Conservation (phyloP, 2,113 vertebrate genomes). For the Daubentonia madagascariensis region DNA sequence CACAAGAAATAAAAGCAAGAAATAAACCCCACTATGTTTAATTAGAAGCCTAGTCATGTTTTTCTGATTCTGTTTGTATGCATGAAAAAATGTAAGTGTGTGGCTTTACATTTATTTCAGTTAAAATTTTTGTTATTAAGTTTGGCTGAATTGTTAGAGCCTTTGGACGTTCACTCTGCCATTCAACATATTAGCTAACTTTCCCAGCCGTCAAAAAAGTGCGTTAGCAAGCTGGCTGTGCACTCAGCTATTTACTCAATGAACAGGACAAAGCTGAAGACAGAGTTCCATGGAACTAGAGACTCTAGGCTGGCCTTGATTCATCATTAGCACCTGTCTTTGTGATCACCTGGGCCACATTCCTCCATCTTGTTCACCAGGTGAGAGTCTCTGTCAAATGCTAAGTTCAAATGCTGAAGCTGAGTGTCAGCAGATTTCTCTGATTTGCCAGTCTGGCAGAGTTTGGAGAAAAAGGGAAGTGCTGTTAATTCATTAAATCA, state of each 20-base stretch:
- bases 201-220: neutral
- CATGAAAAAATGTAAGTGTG: neutral
- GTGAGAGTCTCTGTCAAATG: neutral
- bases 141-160: neutral
- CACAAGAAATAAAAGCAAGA: neutral
- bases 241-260: neutral
- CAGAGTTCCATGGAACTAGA: neutral
- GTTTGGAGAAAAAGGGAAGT: neutral
- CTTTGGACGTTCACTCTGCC: neutral
- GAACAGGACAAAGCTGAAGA: neutral
- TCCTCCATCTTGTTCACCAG: neutral
- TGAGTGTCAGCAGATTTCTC: neutral
- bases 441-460: neutral
- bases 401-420: neutral
- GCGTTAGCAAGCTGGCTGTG: neutral
- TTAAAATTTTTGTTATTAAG: neutral
- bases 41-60: neutral
- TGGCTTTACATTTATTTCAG: neutral
- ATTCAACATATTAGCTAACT: neutral
- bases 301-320: neutral
- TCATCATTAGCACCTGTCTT: neutral
- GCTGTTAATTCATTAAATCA: neutral
- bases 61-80: slow-evolving; percentile 1
- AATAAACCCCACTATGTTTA: neutral
- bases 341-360: neutral